A percentile compares a stretch with the other conserved stretches of the same genome.
Conservation (phyloP, 2,888 invertebrate genomes). For the Monoplex corrugatus region DNA sequence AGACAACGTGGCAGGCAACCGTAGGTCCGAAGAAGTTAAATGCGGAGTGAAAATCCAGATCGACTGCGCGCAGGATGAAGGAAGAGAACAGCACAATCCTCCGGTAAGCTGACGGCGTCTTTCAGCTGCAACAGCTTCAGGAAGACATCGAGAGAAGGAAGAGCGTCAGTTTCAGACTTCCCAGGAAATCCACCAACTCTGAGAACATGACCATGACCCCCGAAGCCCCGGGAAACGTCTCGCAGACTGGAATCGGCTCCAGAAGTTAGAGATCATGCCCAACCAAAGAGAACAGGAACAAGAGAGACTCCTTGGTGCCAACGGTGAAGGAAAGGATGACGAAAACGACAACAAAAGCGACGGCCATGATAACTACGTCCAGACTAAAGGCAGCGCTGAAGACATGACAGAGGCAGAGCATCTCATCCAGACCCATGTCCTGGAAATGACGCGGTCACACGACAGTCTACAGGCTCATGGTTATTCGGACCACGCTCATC, state of each 20-base stretch:
- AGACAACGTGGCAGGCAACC: not conserved
- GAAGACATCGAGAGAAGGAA: not conserved
- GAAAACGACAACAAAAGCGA: no score
- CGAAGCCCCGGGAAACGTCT: not conserved
- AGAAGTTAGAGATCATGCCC: not conserved
- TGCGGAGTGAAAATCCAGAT: not conserved
- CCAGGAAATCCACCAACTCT: not conserved
- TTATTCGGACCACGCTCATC: not conserved
- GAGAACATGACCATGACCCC: not conserved
- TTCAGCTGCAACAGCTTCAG: not conserved
- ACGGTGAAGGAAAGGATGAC: no score
- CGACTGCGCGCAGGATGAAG: no score
- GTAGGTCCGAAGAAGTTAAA: not conserved
- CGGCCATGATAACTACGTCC: no score
- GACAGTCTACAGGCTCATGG: not conserved
- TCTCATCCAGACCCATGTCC: not conserved
- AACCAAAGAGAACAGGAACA: not conserved
- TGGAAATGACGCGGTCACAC: not conserved
- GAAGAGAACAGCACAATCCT: no score
- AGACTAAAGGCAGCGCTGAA: not conserved
- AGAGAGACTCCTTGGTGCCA: no score
- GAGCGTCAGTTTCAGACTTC: conserved; percentile 16
- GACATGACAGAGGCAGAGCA: not conserved
- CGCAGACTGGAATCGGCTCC: not conserved
- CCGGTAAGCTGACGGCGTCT: not conserved